These are phyloP conservation scores for Ennomos fuscantarius DNA, from an alignment of 2,888 invertebrate genomes.

Conservation along the genomic window DNA sequence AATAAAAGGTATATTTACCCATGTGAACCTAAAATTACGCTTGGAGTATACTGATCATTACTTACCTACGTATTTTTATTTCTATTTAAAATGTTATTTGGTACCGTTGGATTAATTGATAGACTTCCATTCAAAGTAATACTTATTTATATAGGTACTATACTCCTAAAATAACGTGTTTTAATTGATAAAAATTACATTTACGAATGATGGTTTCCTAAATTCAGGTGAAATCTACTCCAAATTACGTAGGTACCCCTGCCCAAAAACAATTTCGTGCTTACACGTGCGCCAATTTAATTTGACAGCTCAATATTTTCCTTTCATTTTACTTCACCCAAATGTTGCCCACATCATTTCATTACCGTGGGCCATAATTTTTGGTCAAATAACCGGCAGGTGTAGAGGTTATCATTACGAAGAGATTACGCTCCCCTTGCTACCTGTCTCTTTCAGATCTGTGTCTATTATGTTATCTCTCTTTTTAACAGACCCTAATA, in stretches of 20 bases:
- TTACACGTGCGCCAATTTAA: conserved; percentile 30
- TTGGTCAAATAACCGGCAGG: conserved; percentile 66
- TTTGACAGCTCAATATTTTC: conserved; percentile 33
- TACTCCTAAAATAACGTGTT: too few species aligned
- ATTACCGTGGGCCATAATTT: conserved; percentile 63
- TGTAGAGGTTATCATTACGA: conserved; percentile 74
- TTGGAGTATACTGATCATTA: neutral
- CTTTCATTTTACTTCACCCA: conserved; percentile 34
- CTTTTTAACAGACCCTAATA: conserved; percentile 45
- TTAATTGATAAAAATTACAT: too few species aligned
- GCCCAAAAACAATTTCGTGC: conserved; percentile 22
- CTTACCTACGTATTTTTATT: neutral
- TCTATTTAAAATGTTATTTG: too few species aligned
- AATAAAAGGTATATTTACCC: conserved; percentile 3
- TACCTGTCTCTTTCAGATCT: conserved; percentile 47
- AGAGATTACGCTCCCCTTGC: conserved; percentile 66
- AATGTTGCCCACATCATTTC: conserved; percentile 44
- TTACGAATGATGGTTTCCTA: too few species aligned
- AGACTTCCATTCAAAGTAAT: too few species aligned
- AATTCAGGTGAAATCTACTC: neutral
- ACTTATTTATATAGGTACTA: too few species aligned
- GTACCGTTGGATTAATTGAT: too few species aligned
- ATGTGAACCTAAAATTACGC: conserved; percentile 6
- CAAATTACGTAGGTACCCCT: neutral
- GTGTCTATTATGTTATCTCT: conserved; percentile 28